Conservation (phyloP, 2,797 vertebrate genomes). For the Darevskia mixta region DNA sequence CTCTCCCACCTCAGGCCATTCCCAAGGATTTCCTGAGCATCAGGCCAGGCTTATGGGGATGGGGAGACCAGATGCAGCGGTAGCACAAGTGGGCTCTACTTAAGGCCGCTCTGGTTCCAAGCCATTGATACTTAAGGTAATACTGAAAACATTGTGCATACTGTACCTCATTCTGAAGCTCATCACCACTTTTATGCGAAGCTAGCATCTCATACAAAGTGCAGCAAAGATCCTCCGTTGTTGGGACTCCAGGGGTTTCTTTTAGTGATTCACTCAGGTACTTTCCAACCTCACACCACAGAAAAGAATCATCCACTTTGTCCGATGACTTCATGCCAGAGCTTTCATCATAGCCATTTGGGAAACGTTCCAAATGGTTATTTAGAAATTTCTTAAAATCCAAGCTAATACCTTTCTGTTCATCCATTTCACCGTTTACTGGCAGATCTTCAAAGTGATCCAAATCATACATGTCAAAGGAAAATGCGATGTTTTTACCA, state of each 20-base stretch:
- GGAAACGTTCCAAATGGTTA: constrained; percentile 81
- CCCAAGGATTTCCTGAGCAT: neutral
- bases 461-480: constrained; percentile 90
- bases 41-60: neutral
- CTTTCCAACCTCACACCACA: constrained; percentile 90
- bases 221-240: constrained; percentile 91
- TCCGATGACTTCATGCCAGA: constrained; percentile 64
- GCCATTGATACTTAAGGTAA: neutral
- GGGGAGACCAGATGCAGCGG: neutral
- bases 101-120: neutral
- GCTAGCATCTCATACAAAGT: constrained; percentile 96
- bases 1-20: neutral
- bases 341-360: constrained; percentile 66
- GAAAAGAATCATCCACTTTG: constrained; percentile 82
- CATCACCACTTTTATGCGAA: constrained; percentile 90
- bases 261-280: constrained; percentile 84
- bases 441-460: constrained; percentile 87
- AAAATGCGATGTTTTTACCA: constrained; percentile 91
- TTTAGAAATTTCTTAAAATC: constrained; percentile 90
- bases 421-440: constrained; percentile 74
- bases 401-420: constrained; percentile 77
- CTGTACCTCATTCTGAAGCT: constrained; percentile 95
- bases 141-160: neutral
- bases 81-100: neutral
- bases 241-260: constrained; percentile 87